Percentiles rank a stretch among this genome's conserved stretches.
These are phyloP conservation scores for Epinotia demarniana DNA, from an alignment of 2,888 invertebrate species.

Conservation along the genomic window DNA sequence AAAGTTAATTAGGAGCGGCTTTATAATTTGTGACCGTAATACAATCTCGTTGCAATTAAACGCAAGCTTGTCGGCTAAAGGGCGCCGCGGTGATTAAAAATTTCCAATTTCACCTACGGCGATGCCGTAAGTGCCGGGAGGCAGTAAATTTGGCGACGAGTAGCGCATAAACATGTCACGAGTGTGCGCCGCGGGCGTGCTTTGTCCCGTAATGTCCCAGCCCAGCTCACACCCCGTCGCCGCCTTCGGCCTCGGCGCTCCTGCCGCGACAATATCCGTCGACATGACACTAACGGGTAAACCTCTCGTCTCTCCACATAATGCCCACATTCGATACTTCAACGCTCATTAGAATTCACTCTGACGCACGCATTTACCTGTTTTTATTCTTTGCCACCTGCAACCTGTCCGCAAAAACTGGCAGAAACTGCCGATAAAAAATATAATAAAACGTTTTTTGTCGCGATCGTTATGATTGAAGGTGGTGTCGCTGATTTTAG, in stretches of 20 bases:
- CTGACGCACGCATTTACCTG: slow-evolving; percentile 49
- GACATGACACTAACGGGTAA: slow-evolving; percentile 45
- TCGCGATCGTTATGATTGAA: slow-evolving; percentile 80
- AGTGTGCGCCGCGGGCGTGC: slow-evolving; percentile 65
- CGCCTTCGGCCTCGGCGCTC: slow-evolving; percentile 38
- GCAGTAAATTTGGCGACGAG: slow-evolving; percentile 75
- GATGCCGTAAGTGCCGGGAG: slow-evolving; percentile 53
- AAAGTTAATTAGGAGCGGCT: slow-evolving; percentile 46
- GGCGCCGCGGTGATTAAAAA: slow-evolving; percentile 75
- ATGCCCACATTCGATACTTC: slow-evolving; percentile 33
- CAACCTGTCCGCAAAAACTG: slow-evolving; percentile 68
- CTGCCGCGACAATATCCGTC: slow-evolving; percentile 45
- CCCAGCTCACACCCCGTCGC: slow-evolving; percentile 39
- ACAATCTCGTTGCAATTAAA: slow-evolving; percentile 52
- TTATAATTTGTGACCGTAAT: slow-evolving; percentile 44
- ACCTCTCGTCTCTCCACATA: slow-evolving; percentile 43
- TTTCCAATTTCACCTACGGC: slow-evolving; percentile 70
- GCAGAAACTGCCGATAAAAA: slow-evolving; percentile 51
- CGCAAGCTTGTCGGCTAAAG: slow-evolving; percentile 57
- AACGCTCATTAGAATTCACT: slow-evolving; percentile 41
- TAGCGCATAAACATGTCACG: slow-evolving; percentile 77
- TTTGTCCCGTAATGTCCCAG: slow-evolving; percentile 56
- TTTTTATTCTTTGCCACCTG: slow-evolving; percentile 71
- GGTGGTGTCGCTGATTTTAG: slow-evolving; percentile 82
- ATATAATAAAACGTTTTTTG: slow-evolving; percentile 71